Conservation (phyloP, 2,113 vertebrate species). For the Callorhinus ursinus region DNA sequence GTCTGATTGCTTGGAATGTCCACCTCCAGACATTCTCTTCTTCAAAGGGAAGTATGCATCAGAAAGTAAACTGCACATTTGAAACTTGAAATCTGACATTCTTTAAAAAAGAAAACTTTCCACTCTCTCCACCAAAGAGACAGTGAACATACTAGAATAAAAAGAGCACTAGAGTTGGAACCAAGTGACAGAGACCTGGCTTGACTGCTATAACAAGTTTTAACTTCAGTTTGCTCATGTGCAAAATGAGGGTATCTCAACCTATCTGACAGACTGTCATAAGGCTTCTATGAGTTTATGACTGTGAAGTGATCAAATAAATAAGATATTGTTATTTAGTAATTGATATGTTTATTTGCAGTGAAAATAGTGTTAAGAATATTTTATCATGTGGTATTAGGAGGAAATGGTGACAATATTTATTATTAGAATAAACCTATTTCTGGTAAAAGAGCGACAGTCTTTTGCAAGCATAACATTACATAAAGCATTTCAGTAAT, state of each 20-base stretch:
- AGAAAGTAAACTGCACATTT: conserved; percentile 25
- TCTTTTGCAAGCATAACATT: not conserved
- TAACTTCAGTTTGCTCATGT: conserved; percentile 5
- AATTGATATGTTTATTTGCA: not conserved
- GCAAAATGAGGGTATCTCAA: not conserved
- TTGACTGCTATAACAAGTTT: not conserved
- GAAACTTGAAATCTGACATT: conserved; percentile 37
- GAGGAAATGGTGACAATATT: conserved; percentile 1
- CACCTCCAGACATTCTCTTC: not conserved
- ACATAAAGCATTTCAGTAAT: not conserved
- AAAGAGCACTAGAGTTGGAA: not conserved
- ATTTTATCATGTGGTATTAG: not conserved
- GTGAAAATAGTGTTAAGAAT: conserved; percentile 21
- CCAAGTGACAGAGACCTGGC: not conserved
- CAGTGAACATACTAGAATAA: not conserved
- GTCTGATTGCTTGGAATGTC: conserved; percentile 6
- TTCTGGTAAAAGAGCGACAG: not conserved
- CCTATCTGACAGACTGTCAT: conserved; percentile 15
- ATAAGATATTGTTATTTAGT: not conserved
- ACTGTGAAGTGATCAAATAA: not conserved
- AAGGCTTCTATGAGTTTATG: not conserved
- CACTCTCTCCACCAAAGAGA: not conserved
- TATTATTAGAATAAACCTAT: not conserved
- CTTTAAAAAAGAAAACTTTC: conserved; percentile 14
- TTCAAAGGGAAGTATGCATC: not conserved